These are phyloP conservation scores for Danaus plexippus DNA, from an alignment of 1,140 invertebrate genomes.

Conservation along the genomic window DNA sequence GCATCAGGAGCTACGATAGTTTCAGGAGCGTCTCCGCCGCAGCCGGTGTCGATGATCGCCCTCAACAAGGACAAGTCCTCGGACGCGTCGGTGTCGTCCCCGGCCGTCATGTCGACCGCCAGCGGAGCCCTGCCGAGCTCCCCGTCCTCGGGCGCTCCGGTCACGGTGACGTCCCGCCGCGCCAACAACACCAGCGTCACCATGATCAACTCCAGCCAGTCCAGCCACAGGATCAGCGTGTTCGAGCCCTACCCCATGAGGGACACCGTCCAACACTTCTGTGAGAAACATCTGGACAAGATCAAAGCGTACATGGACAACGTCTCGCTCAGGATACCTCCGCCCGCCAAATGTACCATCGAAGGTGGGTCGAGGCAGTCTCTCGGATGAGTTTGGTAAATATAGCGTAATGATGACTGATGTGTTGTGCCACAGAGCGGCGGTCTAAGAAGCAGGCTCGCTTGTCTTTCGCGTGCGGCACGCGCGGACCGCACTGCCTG, in stretches of 20 bases:
- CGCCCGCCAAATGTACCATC: constrained; percentile 91
- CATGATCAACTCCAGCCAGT: constrained; percentile 75
- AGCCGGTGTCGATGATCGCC: constrained; percentile 63
- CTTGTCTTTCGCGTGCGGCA: constrained; percentile 91
- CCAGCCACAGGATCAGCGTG: constrained; percentile 81
- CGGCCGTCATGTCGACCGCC: constrained; percentile 39
- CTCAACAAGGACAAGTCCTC: constrained; percentile 53
- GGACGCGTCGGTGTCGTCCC: constrained; percentile 41
- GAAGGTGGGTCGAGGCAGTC: constrained; percentile 77
- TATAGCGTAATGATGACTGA: background rate
- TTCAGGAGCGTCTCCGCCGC: constrained; percentile 37
- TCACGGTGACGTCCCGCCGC: constrained; percentile 76
- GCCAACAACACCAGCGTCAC: constrained; percentile 81
- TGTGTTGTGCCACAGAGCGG: constrained; percentile 73
- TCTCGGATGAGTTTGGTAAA: background rate
- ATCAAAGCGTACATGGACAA: constrained; percentile 93
- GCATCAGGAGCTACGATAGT: constrained; percentile 32
- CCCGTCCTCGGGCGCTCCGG: constrained; percentile 56
- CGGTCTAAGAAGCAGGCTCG: constrained; percentile 89
- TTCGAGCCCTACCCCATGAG: constrained; percentile 90
- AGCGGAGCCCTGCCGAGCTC: no score
- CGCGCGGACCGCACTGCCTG: constrained; percentile 89
- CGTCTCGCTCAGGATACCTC: constrained; percentile 86
- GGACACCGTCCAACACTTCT: constrained; percentile 94
- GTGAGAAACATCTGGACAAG: constrained; percentile 93